phyloP scores from a whole-genome alignment of 2,797 vertebrate genomes.

The Pantherophis alleghaniensis region DNA sequence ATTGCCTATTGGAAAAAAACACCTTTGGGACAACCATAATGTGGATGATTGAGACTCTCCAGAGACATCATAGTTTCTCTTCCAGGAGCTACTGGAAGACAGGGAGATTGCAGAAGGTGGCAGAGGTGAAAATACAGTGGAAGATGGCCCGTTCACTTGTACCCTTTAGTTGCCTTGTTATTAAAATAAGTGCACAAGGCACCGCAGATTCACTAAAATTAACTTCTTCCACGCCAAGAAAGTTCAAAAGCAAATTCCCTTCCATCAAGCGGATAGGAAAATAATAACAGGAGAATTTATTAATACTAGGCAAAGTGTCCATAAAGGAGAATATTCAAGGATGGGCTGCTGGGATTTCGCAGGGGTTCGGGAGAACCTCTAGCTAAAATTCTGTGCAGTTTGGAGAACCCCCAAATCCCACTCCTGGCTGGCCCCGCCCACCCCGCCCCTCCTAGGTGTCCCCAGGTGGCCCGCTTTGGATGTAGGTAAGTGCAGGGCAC shows the following conservation, averaged over 20 bases:
- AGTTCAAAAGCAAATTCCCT: background rate
- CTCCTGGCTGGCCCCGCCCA: too few species aligned
- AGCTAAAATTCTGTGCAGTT: too few species aligned
- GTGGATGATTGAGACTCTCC: background rate
- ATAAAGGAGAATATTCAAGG: background rate
- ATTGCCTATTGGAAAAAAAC: background rate
- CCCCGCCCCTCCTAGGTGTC: too few species aligned
- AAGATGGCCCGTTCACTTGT: background rate
- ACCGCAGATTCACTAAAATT: background rate
- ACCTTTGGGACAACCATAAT: background rate
- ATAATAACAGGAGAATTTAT: background rate
- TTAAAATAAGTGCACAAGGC: background rate
- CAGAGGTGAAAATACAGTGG: background rate
- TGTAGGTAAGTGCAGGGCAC: too few species aligned
- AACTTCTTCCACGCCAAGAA: background rate
- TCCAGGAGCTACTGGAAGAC: background rate
- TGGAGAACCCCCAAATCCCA: too few species aligned
- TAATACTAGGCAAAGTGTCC: background rate
- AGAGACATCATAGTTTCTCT: background rate
- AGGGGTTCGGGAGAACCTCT: too few species aligned
- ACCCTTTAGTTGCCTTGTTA: background rate
- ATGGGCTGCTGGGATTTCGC: too few species aligned
- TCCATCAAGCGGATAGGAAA: background rate
- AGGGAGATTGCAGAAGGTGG: background rate
- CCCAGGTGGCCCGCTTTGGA: too few species aligned